phyloP scores from a whole-genome alignment of 1,140 invertebrate genomes.

The Macrosteles quadrilineatus region DNA sequence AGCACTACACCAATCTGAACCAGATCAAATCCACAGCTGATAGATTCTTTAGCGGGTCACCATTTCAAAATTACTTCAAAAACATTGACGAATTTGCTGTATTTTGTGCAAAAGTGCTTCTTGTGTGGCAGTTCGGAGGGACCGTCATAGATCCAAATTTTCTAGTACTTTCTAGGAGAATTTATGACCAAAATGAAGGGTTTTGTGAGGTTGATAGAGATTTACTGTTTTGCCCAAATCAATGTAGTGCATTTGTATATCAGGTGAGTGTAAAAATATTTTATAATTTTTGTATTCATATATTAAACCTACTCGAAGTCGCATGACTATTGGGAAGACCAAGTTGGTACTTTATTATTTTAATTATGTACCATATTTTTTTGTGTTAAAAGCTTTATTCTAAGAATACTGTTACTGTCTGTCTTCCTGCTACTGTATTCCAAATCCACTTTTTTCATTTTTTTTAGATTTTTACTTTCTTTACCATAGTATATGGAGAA shows the following conservation, averaged over 20 bases:
- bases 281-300: too few relatives aligned
- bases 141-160: background rate
- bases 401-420: too few relatives aligned
- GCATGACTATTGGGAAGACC: too few relatives aligned
- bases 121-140: slow-evolving; percentile 18
- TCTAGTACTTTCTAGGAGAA: background rate
- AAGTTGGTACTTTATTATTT: too few relatives aligned
- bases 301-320: too few relatives aligned
- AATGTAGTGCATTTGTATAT: slow-evolving; percentile 19
- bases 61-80: background rate
- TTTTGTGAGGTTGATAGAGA: slow-evolving; percentile 21
- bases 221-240: slow-evolving; percentile 1
- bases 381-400: too few relatives aligned
- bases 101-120: slow-evolving; percentile 15
- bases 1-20: slow-evolving; percentile 11
- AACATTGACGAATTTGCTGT: background rate
- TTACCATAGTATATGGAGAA: too few relatives aligned
- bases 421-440: too few relatives aligned
- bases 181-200: slow-evolving; percentile 2
- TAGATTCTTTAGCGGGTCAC: background rate
- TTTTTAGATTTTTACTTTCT: too few relatives aligned
- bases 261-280: too few relatives aligned
- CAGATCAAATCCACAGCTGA: background rate
- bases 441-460: too few relatives aligned
- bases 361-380: too few relatives aligned